Percentiles rank a stretch among this genome's conserved stretches.
Conservation (phyloP, 2,888 invertebrate genomes). For the Leptopilina drosophilae region DNA sequence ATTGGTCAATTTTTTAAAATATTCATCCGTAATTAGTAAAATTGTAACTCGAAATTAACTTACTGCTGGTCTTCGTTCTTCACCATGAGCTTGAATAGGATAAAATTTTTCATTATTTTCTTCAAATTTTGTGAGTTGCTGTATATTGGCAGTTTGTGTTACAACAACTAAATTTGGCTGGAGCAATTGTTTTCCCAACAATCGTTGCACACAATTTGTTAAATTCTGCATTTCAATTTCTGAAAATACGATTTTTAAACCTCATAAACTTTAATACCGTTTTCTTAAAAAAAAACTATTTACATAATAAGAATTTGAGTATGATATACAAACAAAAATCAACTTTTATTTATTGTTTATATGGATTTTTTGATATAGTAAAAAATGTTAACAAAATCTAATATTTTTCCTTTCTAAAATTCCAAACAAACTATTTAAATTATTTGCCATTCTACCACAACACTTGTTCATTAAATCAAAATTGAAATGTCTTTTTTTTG, state of each 20-base stretch:
- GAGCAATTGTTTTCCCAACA: slow-evolving; percentile 17
- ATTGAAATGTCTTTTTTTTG: no score
- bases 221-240: slow-evolving; percentile 41
- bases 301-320: slow-evolving; percentile 5
- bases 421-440: no score
- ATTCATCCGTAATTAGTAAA: no score
- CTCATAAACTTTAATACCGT: no score
- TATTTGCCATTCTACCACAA: no score
- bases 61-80: slow-evolving; percentile 91
- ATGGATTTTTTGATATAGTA: no score
- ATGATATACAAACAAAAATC: background rate
- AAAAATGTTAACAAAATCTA: no score
- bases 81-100: slow-evolving; percentile 86
- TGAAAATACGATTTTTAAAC: background rate
- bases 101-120: slow-evolving; percentile 86
- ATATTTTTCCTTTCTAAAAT: no score
- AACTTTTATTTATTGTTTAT: background rate
- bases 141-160: slow-evolving; percentile 26
- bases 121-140: slow-evolving; percentile 78
- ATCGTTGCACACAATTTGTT: slow-evolving; percentile 38
- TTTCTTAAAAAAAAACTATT: background rate
- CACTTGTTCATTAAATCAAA: no score
- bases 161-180: slow-evolving; percentile 20
- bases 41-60: slow-evolving; percentile 70
- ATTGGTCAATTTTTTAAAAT: background rate